Conservation (phyloP, 2,888 invertebrate species). For the Dolomedes plantarius region DNA sequence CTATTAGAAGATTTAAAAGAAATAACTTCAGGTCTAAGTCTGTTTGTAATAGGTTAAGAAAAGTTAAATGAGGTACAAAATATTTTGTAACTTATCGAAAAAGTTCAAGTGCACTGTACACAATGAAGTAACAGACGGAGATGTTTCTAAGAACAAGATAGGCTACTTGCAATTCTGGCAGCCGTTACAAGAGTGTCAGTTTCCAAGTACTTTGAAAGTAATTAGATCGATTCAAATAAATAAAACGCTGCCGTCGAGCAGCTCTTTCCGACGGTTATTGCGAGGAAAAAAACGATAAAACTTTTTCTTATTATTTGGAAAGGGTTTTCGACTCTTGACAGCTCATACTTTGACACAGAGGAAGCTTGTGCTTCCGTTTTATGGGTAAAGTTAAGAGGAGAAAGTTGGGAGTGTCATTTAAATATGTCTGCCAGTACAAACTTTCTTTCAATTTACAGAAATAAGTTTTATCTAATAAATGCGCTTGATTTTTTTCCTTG, state of each 20-base stretch:
- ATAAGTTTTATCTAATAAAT: too few species aligned
- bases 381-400: conserved; percentile 29
- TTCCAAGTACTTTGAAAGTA: conserved; percentile 52
- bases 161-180: not conserved
- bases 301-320: conserved; percentile 23
- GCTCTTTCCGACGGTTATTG: conserved; percentile 51
- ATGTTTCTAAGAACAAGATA: too few species aligned
- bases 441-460: conserved; percentile 37
- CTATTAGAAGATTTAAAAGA: too few species aligned
- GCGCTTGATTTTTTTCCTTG: too few species aligned
- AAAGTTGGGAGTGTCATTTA: conserved; percentile 54
- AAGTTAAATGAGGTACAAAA: too few species aligned
- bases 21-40: too few species aligned
- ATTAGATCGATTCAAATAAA: conserved; percentile 56
- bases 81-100: too few species aligned
- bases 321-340: conserved; percentile 59
- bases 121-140: too few species aligned
- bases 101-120: too few species aligned
- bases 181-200: conserved; percentile 15
- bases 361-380: conserved; percentile 60
- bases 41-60: too few species aligned
- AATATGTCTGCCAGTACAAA: conserved; percentile 52
- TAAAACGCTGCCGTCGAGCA: conserved; percentile 37
- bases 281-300: not conserved
- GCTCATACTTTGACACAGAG: conserved; percentile 61